Base-by-base conservation (phyloP, 2,888 invertebrate species). In the Papilio gigon region DNA sequence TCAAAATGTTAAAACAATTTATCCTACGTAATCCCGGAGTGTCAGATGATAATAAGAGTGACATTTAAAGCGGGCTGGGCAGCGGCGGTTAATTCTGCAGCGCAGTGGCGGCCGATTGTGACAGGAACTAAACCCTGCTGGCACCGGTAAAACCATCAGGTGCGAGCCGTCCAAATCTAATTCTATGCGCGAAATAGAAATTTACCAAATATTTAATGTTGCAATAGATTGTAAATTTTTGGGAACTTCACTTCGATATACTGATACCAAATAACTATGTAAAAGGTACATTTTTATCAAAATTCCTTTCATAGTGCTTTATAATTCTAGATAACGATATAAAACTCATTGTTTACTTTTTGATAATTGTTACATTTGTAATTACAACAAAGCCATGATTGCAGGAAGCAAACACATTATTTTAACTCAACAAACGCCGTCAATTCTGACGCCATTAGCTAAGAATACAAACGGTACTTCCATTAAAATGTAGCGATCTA, bases 1-100 rank as follows among this genome's bases (percentile, higher is more conserved):
- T 77, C 80, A 77, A 86, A 90, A 90, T 82, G 89, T 84, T 90
- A 87, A 90, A 91, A 91, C 90, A 91, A 89, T 92, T 90, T 90
- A 91, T 89, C 87, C 89, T 83, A 84, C 83, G 86, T 90, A 92
- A 92, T 90, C 92, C 90, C 80, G 76, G 81, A 85, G 85, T 90
- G 92, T 91, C 92, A 87, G 86, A 89, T 79, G 86, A 89, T 92
- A 90, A 91, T 91, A 92, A 90, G 88, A 91, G 89, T 91, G 92
- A 91, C 92, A 89, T 89, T 91, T 88, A 83, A 86, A 89, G 86
- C 86, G 82, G 80, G 77, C 83, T 79, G 73, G 62, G 74, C 78
- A 78, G 83, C 82, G 84, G 82, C 80, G 86, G 89, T 89, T 91
- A 90, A 92, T 90, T 90, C 90, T 86, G 87, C 85, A 88, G 86